Percentiles rank a stretch among this genome's conserved stretches.
Evolutionary conservation across 2,888 invertebrate species (phyloP).

Genomic region (Artemia sinica): DNA sequence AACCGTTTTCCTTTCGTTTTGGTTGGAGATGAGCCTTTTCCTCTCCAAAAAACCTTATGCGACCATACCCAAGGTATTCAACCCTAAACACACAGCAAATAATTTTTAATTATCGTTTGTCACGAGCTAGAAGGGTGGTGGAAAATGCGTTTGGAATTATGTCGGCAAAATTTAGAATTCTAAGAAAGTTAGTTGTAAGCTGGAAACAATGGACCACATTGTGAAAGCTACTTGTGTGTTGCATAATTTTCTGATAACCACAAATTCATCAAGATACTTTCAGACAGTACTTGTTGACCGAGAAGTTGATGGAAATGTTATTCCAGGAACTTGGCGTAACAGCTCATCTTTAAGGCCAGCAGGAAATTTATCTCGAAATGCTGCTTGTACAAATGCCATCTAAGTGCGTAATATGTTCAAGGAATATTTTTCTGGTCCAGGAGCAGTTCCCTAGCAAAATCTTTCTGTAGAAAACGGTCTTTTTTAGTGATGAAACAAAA

Average conservation of each 20-base stretch:
- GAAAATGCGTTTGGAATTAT: conserved; percentile 12
- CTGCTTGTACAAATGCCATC: no score
- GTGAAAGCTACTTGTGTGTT: conserved; percentile 16
- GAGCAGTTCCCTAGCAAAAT: no score
- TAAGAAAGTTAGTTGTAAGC: neutral
- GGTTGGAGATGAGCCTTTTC: conserved; percentile 28
- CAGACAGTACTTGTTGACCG: no score
- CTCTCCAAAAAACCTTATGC: conserved; percentile 23
- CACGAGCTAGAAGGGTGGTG: conserved; percentile 8
- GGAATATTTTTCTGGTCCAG: no score
- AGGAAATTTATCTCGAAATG: no score
- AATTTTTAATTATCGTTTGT: conserved; percentile 14
- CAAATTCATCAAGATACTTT: no score
- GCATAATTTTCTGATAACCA: conserved; percentile 12
- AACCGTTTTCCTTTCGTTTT: conserved; percentile 26
- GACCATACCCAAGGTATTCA: neutral
- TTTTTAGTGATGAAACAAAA: no score
- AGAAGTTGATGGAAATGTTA: no score
- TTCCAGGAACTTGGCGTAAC: no score
- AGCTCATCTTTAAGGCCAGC: no score
- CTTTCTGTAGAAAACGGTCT: no score
- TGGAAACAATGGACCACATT: neutral
- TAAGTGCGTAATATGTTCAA: no score
- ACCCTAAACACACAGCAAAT: neutral
- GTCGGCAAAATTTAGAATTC: neutral